Base-by-base conservation (phyloP, 2,113 vertebrate genomes). In the Phylloscopus trochilus region DNA sequence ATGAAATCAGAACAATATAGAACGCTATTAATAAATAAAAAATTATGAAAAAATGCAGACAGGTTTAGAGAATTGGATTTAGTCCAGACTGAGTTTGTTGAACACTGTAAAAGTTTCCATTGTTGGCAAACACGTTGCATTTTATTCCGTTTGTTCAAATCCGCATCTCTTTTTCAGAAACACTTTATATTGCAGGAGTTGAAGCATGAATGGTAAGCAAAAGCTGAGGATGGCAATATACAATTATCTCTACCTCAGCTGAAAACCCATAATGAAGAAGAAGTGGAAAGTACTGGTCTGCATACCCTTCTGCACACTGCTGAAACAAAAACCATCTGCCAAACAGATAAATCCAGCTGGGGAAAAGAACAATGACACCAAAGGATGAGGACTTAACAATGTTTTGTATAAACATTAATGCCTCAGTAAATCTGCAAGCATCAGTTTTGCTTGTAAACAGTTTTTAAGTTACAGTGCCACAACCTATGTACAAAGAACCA, bases 281-380 rank as follows among this genome's bases (percentile, higher is more conserved):
- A 63, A 90, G 7, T 56, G 19, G 31, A 55, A 78, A 47, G 4
- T 23, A 24, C 18, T 51, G 12, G 4, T 80, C 22, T 6, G 0
- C 15, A 52, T 21, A 44, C 5, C 2, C 2, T n/a, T 69, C 16
- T 20, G 49, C 10, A 51, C 33, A 17, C 24, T 1, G 2, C 10
- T 62, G 53, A 82, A 56, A 28, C 53, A 15, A 69, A 76, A 62
- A 35, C 9, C 66, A 59, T 75, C 76, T 92, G 75, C 56, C 80
- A 83, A 89, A 19, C 43, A 83, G 30, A 86, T 51, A 84, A 84
- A 83, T 68, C 37, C 20, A 79, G 20, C 41, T 3, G 16, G 43
- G 28, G 33, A 70, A 90, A 88, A 83, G n/a, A 77, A 70, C 69
- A 13, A 64, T 55, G 24, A 28, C 11, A n/a, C 5, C 28, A 80